Evolutionary conservation across 1,140 invertebrate species (phyloP).

Genomic region (Philopotamus ludificatus): DNA sequence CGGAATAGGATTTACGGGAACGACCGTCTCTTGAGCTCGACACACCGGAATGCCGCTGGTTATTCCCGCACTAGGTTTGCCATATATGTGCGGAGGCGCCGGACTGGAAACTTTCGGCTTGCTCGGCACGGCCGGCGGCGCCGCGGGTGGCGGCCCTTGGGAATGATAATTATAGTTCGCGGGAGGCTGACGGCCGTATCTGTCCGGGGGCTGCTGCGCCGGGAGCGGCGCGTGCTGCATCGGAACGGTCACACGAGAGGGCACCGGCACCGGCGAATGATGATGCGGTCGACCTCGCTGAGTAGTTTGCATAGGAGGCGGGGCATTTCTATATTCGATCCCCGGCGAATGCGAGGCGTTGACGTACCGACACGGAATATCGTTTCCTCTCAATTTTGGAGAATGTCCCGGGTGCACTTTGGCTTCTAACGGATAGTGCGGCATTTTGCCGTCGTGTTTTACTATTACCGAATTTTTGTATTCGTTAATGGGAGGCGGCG

Average conservation of each 20-base stretch:
- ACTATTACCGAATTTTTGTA: constrained; percentile 76
- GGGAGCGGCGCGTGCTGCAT: constrained; percentile 57
- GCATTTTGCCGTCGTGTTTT: constrained; percentile 68
- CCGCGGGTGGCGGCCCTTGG: constrained; percentile 33
- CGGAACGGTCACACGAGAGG: constrained; percentile 60
- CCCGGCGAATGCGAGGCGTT: constrained; percentile 56
- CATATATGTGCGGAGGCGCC: constrained; percentile 75
- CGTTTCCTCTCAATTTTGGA: constrained; percentile 58
- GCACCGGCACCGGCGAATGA: constrained; percentile 42
- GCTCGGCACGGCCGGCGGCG: constrained; percentile 54
- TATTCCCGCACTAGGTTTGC: constrained; percentile 66
- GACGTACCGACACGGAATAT: constrained; percentile 63
- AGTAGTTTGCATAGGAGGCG: constrained; percentile 47
- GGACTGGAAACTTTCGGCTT: constrained; percentile 78
- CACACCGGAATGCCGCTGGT: constrained; percentile 63
- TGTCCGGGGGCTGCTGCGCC: constrained; percentile 11
- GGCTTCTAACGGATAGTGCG: constrained; percentile 55
- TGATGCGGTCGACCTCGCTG: constrained; percentile 25
- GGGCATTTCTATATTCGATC: constrained; percentile 39
- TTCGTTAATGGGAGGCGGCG: constrained; percentile 63
- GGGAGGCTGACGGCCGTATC: constrained; percentile 8
- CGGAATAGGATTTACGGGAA: constrained; percentile 55
- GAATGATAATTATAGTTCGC: constrained; percentile 36
- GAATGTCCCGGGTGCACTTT: constrained; percentile 61
- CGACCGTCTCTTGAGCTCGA: constrained; percentile 53